Evolutionary conservation across 2,113 vertebrate genomes (phyloP), one percentile per base, ranked within the genome.

Genomic region (Hiodon tergisus): DNA sequence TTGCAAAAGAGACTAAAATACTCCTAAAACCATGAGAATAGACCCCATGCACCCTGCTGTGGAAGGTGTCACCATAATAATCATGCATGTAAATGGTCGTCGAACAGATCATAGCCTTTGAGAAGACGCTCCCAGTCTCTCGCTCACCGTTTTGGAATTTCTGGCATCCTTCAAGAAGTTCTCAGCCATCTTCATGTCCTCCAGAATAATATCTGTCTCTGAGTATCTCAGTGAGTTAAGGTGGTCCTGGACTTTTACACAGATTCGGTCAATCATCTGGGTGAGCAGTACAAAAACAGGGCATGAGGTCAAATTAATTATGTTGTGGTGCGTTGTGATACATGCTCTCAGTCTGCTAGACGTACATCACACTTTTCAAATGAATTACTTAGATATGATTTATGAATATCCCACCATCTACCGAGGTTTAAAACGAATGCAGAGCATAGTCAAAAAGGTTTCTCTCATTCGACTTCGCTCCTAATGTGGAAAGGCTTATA

Each of bases 211-310:
- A 2, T 98, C 96, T 8, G 87, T 90, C 46, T 90, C 93, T 0
- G 92, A 94, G 78, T 93, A 94, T 54, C 92, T 92, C 79, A 99
- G 84, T 5, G 97, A 99, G 88, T 98, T 98, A 70, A 99, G 92
- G 77, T 99, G 97, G 83, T 99, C 97, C 86, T 98, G 96, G 46
- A 99, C 94, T 88, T 99, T 99, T 58, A 99, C 96, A 83, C 97
- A 99, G 78, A 99, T 95, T 82, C 96, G 90, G 82, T 99, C 95
- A 75, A 99, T 97, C 95, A 99, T 96, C 97, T 99, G 53, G 47
- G 74, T 6, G 52, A 53, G 46, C 46, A 31, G 16, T 7, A 46
- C 50, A 7, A 71, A 71, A 46, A 31, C 31, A 31, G 31, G 2
- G 31, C 31, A 31, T 31, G 31, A 31, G 31, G 31, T 31, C 31